A percentile compares a stretch with the other conserved stretches of the same genome.
phyloP scores from a whole-genome alignment of 2,888 invertebrate genomes.

The Stegophylla sp. region DNA sequence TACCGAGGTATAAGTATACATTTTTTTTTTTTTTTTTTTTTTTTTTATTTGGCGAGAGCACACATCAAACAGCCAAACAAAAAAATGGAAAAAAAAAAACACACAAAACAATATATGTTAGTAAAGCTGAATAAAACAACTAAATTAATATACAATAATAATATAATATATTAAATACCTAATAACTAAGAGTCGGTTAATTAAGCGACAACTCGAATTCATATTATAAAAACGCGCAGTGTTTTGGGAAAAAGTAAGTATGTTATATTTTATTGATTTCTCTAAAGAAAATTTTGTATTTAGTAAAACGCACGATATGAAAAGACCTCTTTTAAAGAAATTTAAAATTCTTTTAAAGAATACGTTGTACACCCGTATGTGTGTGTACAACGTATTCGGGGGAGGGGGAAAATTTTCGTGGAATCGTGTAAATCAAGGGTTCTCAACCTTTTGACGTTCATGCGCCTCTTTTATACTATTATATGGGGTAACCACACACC shows the following conservation, averaged over 20 bases:
- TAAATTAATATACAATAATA: constrained; percentile 55
- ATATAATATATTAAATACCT: constrained; percentile 42
- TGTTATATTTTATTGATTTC: too few species aligned
- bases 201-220: constrained; percentile 49
- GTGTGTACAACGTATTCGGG: too few species aligned
- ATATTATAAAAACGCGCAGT: constrained; percentile 1
- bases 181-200: constrained; percentile 46
- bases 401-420: too few species aligned
- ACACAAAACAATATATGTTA: constrained; percentile 57
- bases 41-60: constrained; percentile 58
- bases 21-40: constrained; percentile 32
- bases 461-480: too few species aligned
- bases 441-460: too few species aligned
- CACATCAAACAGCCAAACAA: constrained; percentile 57
- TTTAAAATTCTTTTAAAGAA: too few species aligned
- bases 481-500: too few species aligned
- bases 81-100: constrained; percentile 56
- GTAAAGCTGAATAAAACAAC: constrained; percentile 58
- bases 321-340: too few species aligned
- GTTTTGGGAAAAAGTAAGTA: not conserved
- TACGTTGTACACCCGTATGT: too few species aligned
- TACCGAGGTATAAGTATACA: constrained; percentile 40
- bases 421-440: too few species aligned
- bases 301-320: too few species aligned
- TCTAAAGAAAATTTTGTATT: too few species aligned